Conservation (phyloP, 2,888 invertebrate genomes). For the Neria commutata region DNA sequence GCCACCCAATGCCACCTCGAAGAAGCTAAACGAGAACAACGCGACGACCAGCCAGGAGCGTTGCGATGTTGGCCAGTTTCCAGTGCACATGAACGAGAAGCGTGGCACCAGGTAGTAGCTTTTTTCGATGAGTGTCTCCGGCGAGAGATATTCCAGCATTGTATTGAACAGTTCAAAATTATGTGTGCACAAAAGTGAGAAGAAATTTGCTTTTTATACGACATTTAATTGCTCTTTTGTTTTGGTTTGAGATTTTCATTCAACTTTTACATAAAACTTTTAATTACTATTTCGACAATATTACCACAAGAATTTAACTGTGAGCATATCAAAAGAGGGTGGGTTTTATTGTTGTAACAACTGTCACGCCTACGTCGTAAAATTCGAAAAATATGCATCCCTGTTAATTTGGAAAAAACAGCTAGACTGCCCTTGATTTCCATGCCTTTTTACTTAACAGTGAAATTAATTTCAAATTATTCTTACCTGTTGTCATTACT, state of each 20-base stretch:
- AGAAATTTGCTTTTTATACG: background rate
- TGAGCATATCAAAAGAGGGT: too few species aligned
- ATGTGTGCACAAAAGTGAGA: background rate
- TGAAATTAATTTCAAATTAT: too few species aligned
- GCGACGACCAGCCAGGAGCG: slow-evolving; percentile 34
- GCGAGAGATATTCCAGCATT: slow-evolving; percentile 35
- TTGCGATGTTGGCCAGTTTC: slow-evolving; percentile 50
- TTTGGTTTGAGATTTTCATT: background rate
- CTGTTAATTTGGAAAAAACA: too few species aligned
- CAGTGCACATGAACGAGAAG: slow-evolving; percentile 44
- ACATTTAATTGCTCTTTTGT: background rate
- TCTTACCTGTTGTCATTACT: too few species aligned
- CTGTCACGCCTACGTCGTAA: too few species aligned
- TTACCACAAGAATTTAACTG: too few species aligned
- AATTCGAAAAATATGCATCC: too few species aligned
- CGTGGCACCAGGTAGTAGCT: slow-evolving; percentile 50
- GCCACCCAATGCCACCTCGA: slow-evolving; percentile 46
- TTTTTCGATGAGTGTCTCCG: slow-evolving; percentile 37
- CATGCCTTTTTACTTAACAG: too few species aligned
- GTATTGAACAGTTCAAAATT: background rate
- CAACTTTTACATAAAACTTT: background rate
- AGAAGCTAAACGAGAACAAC: slow-evolving; percentile 39
- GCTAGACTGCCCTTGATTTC: too few species aligned
- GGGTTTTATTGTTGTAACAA: too few species aligned
- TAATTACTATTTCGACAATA: background rate